phyloP scores from a whole-genome alignment of 2,888 invertebrate genomes.

The Ophioninae sp. region DNA sequence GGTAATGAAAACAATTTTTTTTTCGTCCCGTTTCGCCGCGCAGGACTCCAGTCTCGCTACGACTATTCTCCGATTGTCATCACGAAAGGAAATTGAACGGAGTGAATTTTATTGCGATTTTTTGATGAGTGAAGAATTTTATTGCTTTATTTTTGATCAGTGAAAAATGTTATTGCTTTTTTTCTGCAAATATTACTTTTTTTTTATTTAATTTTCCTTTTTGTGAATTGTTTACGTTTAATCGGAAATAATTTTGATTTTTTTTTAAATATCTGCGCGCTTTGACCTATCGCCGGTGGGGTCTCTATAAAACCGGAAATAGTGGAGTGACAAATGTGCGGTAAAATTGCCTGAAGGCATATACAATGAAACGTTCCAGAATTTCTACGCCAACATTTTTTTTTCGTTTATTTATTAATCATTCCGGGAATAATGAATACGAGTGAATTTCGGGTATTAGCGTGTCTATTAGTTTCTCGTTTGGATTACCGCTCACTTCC shows the following conservation, averaged over 20 bases:
- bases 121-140: not conserved
- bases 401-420: not conserved
- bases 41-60: constrained; percentile 9
- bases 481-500: not conserved
- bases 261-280: not conserved
- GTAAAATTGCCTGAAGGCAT: not conserved
- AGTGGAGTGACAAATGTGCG: not conserved
- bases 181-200: not conserved
- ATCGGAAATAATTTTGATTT: not conserved
- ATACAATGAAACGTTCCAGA: not conserved
- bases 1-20: constrained; percentile 50
- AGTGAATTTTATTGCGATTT: not conserved
- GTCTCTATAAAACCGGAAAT: not conserved
- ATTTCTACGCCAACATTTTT: not conserved
- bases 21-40: constrained; percentile 46
- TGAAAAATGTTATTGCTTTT: not conserved
- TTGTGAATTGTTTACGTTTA: not conserved
- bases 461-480: not conserved
- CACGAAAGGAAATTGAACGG: not conserved
- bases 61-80: constrained; percentile 6
- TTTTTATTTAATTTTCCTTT: not conserved
- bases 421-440: not conserved
- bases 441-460: not conserved
- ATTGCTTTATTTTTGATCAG: too few species aligned
- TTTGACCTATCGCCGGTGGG: not conserved